Evolutionary conservation across 2,113 vertebrate genomes (phyloP).

Genomic region (Empidonax traillii): DNA sequence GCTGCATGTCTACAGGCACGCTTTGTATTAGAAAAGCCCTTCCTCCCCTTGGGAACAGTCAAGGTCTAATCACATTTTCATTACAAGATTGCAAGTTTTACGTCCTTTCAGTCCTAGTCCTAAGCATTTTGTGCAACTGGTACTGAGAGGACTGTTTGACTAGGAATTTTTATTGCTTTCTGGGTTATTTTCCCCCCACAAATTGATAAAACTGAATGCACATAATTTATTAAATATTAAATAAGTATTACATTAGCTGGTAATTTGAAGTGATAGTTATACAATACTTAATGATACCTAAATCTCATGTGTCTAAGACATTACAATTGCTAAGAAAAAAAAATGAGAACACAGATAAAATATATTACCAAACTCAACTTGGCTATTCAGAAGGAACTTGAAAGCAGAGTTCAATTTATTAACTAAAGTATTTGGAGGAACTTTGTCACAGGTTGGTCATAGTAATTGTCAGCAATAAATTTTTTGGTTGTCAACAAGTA

Average conservation of each 20-base stretch:
- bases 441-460: neutral
- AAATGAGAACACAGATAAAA: neutral
- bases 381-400: neutral
- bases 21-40: constrained; percentile 1
- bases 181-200: neutral
- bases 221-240: neutral
- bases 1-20: neutral
- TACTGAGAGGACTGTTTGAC: neutral
- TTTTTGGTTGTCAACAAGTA: neutral
- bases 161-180: neutral
- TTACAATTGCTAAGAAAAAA: neutral
- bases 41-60: constrained; percentile 24
- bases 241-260: neutral
- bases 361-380: neutral
- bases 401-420: neutral
- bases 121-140: neutral
- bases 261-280: neutral
- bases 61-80: constrained; percentile 49
- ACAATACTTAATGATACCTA: neutral
- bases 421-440: neutral
- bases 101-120: neutral
- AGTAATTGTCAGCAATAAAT: neutral
- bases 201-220: neutral
- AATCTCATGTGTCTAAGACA: neutral
- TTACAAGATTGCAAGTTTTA: constrained; percentile 27